Evolutionary conservation across 2,797 vertebrate species (phyloP).

Genomic region (Danionella dracula): DNA sequence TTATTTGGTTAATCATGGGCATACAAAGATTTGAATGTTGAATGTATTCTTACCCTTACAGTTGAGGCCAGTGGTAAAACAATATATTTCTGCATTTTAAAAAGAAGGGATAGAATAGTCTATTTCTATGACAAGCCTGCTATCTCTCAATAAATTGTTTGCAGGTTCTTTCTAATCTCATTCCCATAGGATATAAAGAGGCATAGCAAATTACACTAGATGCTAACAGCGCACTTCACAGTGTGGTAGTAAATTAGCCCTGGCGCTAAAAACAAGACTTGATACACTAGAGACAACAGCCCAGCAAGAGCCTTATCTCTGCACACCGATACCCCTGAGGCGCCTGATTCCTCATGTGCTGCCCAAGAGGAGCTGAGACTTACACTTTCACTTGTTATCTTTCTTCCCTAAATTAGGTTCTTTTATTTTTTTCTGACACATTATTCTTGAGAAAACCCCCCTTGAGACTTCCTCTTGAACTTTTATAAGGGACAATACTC

Average conservation of each 20-base stretch:
- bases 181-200: slow-evolving; percentile 39
- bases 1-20: no score
- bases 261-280: slow-evolving; percentile 46
- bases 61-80: slow-evolving; percentile 3
- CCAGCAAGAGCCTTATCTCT: slow-evolving; percentile 53
- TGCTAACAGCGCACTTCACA: slow-evolving; percentile 37
- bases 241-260: slow-evolving; percentile 33
- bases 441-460: no score
- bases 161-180: slow-evolving; percentile 8
- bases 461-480: no score
- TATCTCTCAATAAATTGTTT: slow-evolving; percentile 18
- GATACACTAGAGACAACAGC: slow-evolving; percentile 40
- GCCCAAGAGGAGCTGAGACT: slow-evolving; percentile 1
- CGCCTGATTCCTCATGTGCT: slow-evolving; percentile 37
- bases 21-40: no score
- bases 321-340: slow-evolving; percentile 46
- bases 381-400: background rate
- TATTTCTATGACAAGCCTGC: slow-evolving; percentile 10
- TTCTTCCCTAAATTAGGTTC: no score
- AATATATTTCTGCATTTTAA: slow-evolving; percentile 14
- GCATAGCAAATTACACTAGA: slow-evolving; percentile 43
- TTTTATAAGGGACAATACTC: no score
- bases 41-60: slow-evolving; percentile 7
- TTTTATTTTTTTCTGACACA: no score
- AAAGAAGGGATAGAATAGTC: slow-evolving; percentile 12